Percentiles rank a stretch among this genome's conserved stretches.
These are phyloP conservation scores for Colostygia pectinataria DNA, from an alignment of 2,888 invertebrate species.

Conservation along the genomic window DNA sequence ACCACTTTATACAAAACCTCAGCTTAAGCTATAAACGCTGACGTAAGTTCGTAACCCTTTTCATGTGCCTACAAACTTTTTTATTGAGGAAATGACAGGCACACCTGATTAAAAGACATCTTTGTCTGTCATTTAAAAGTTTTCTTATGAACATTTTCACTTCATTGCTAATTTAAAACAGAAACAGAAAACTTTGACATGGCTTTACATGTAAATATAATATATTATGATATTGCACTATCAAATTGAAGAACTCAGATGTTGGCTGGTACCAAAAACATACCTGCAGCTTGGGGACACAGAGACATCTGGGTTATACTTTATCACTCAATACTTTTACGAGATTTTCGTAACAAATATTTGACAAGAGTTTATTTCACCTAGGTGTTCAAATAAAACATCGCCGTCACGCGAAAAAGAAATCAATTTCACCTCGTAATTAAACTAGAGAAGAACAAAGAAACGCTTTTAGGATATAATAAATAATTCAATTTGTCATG, in stretches of 20 bases:
- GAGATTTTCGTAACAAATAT: too few species aligned
- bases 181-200: too few species aligned
- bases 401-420: conserved; percentile 38
- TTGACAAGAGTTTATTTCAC: too few species aligned
- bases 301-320: too few species aligned
- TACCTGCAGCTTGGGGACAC: too few species aligned
- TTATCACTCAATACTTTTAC: too few species aligned
- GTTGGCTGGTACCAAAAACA: too few species aligned
- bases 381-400: not conserved
- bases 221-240: too few species aligned
- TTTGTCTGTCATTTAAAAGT: conserved; percentile 14
- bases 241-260: too few species aligned
- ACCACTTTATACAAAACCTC: conserved; percentile 7
- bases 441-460: conserved; percentile 43
- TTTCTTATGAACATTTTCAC: conserved; percentile 8
- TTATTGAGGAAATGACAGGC: conserved; percentile 20
- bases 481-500: conserved; percentile 29
- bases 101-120: conserved; percentile 17
- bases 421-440: conserved; percentile 45
- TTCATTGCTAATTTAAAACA: conserved; percentile 5
- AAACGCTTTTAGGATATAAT: conserved; percentile 46
- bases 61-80: conserved; percentile 11
- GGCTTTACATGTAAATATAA: not conserved
- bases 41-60: conserved; percentile 9
- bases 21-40: conserved; percentile 22